phyloP scores from a whole-genome alignment of 92 coral and sea anemone genomes.

The Metridium senile region DNA sequence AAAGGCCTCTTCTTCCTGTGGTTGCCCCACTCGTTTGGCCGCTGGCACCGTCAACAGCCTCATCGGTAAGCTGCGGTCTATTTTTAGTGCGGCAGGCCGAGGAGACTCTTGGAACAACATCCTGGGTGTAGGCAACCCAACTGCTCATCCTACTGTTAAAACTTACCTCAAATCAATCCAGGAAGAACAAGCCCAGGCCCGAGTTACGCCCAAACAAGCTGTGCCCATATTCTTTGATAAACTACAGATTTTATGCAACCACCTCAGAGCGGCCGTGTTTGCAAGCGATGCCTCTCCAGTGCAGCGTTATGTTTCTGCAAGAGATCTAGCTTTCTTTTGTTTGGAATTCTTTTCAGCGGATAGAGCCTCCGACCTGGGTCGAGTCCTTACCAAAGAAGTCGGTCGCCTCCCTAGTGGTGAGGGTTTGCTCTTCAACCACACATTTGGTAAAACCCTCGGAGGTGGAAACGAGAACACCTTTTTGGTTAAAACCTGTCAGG shows the following conservation, averaged over 20 bases:
- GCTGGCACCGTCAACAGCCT: constrained; percentile 50
- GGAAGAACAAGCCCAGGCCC: constrained; percentile 55
- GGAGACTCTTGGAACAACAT: constrained; percentile 38
- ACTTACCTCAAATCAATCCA: constrained; percentile 16
- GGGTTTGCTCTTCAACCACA: no score
- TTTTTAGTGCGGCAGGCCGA: constrained; percentile 20
- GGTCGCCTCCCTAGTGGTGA: no score
- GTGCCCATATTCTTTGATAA: constrained; percentile 53
- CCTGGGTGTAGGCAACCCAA: constrained; percentile 37
- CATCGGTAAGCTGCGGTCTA: constrained; percentile 34
- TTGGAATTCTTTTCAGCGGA: constrained; percentile 33
- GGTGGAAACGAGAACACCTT: no score
- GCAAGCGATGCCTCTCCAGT: background rate
- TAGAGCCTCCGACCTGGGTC: constrained; percentile 31
- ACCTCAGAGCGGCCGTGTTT: constrained; percentile 2
- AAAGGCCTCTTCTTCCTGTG: constrained; percentile 2
- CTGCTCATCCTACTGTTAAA: constrained; percentile 26
- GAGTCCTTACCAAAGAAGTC: background rate
- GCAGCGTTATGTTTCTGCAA: constrained; percentile 19
- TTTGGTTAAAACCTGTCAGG: no score
- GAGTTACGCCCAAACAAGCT: constrained; percentile 49
- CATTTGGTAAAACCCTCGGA: no score
- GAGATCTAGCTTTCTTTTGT: constrained; percentile 37
- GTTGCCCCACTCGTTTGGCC: constrained; percentile 50
- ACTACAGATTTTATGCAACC: constrained; percentile 17